These are phyloP conservation scores for Orientallactaga bullata DNA, from an alignment of 2,113 vertebrate genomes.

Conservation along the genomic window DNA sequence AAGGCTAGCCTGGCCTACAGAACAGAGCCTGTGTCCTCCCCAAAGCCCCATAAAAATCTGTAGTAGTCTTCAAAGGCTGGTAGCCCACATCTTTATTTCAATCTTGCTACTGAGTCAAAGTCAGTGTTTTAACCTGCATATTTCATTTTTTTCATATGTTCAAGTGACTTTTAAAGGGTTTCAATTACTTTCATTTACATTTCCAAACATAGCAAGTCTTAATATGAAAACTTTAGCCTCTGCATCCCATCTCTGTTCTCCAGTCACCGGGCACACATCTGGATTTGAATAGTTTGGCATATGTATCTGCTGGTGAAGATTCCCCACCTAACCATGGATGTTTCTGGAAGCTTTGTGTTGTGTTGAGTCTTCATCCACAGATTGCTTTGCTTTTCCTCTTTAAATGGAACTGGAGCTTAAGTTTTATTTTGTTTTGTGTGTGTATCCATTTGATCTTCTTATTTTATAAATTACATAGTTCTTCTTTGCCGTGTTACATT, in stretches of 20 bases:
- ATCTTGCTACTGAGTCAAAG: conserved; percentile 2
- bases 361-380: background rate
- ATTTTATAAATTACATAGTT: background rate
- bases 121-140: background rate
- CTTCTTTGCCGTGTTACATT: background rate
- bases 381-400: conserved; percentile 4
- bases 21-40: background rate
- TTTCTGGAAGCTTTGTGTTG: background rate
- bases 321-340: background rate
- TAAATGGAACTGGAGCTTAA: background rate
- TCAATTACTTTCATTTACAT: background rate
- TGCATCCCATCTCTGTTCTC: background rate
- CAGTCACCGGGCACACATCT: background rate
- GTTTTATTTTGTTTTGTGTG: background rate
- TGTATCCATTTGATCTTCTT: background rate
- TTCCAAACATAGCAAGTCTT: conserved; percentile 24
- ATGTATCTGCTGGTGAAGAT: background rate
- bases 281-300: background rate
- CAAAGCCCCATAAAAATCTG: background rate
- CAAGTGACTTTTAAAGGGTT: conserved; percentile 40
- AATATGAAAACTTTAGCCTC: background rate
- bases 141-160: background rate
- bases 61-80: background rate
- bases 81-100: background rate
- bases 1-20: background rate